Base-by-base conservation (phyloP, 2,888 invertebrate genomes). In the Abrostola triplasia region DNA sequence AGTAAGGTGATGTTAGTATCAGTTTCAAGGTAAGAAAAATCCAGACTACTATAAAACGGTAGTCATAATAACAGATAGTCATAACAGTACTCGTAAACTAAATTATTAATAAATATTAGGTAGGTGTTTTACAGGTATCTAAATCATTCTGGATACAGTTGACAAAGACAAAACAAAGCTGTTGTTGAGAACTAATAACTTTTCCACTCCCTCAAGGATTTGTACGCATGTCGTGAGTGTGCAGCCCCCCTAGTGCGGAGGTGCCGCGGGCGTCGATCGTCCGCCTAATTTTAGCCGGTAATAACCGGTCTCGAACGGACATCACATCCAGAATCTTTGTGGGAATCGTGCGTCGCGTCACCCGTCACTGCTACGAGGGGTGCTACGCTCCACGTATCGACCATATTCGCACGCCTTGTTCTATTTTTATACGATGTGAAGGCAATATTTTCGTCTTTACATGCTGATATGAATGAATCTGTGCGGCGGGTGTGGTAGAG, bases 321-420 rank as follows among this genome's bases (percentile, higher is more conserved):
- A 86, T 85, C 87, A 87, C 84, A 82, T 76, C 79, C 85, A 86
- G 88, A 88, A 93, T 93, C 93, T 93, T 93, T 93, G 93, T 92
- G 92, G 91, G 92, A 92, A 91, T 88, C 74, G 80, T 83, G 83
- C 86, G 84, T 81, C 83, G 84, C 84, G 80, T 82, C 73, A 79
- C 72, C 73, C 76, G 67, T 79, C 83, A 83, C 64, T 49, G 60
- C 59, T 57, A 53, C 55, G 52, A 88, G 84, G 88, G 88, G 52
- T 86, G 86, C 37, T 47, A 59, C 61, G 84, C 35, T 42, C 56
- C 61, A 11, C 24, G 53, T 53, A 48, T 51, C 9, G 11, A 64
- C 5, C 41, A 47, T 11, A 38, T 36, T 57, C 24, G 50, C 2
- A 11, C 44, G 24, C 57, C 12, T 38, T 44, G 12, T 36, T 58